Conservation (phyloP, 2,113 vertebrate species). For the Alectura lathami region DNA sequence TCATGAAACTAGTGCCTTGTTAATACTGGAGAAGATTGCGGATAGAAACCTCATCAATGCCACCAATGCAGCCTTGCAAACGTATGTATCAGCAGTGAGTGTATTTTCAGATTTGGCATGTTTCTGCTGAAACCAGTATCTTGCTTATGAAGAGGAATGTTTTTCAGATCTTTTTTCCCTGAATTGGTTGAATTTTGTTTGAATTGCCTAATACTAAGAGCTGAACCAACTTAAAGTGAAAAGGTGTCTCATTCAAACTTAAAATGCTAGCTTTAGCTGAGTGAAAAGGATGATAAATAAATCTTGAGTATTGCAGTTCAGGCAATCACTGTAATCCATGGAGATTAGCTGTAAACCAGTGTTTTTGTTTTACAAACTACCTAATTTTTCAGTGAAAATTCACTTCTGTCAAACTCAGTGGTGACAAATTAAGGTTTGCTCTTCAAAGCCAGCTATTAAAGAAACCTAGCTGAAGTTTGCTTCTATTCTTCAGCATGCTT, state of each 20-base stretch:
- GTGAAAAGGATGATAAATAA: not conserved
- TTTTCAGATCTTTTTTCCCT: not conserved
- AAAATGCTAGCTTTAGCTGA: not conserved
- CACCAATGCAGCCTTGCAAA: conserved; percentile 97
- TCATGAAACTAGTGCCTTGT: conserved; percentile 99
- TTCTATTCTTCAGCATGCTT: not conserved
- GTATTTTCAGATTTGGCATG: not conserved
- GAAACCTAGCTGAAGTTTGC: not conserved
- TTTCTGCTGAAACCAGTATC: not conserved
- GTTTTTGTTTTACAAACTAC: not conserved
- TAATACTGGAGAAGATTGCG: conserved; percentile 98
- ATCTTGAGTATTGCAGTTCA: not conserved
- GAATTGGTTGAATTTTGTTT: not conserved
- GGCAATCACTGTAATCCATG: not conserved
- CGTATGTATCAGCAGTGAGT: conserved; percentile 80
- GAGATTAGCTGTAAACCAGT: not conserved
- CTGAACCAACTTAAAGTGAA: not conserved
- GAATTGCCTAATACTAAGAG: not conserved
- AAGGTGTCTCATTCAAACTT: not conserved
- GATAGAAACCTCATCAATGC: conserved; percentile 99
- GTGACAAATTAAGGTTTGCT: not conserved
- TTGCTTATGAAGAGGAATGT: not conserved
- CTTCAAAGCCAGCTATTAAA: not conserved
- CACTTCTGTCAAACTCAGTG: not conserved
- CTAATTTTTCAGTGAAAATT: not conserved